Base-by-base conservation (phyloP, 2,888 invertebrate genomes). In the Agrenia bidenticulata region DNA sequence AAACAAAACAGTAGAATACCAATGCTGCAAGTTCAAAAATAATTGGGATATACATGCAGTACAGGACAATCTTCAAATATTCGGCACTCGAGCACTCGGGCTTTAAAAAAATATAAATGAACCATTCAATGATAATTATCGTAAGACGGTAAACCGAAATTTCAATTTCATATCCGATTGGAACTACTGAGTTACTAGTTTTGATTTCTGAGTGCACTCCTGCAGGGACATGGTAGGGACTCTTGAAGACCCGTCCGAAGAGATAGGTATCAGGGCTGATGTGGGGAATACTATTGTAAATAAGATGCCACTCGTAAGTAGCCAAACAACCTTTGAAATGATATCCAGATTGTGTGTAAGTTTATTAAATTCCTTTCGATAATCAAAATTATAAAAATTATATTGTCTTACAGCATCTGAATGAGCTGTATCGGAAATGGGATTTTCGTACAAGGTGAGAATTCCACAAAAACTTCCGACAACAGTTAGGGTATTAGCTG, bases 221-320 rank as follows among this genome's bases (percentile, higher is more conserved):
- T n/a, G 32, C 11, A 54, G 2, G 2, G 54, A 17, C 5, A 32
- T n/a, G 13, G 15, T 11, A 26, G 26, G 32, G 27, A 54, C 19
- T 5, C 54, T 24, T 27, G 7, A 7, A 24, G 26, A 27, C 24
- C 27, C n/a, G 32, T 54, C 54, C 4, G 27, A 26, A n/a, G 24
- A 17, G 4, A 24, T 4, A 4, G 54, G 54, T 9, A 27, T 54
- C n/a, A 54, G 17, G 5, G n/a, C 54, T n/a, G 11, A 27, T 9
- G 54, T 54, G 26, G 54, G 54, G 32, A 27, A 54, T 27, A 54
- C 7, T 2, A 54, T 24, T 2, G 2, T 24, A n/a, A 54, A 54
- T n/a, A 54, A 5, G 4, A 54, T 54, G 2, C n/a, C 15, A 2
- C 5, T 27, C 2, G n/a, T 26, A 5, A 54, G 32, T 5, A 54